Evolutionary conservation across 2,113 vertebrate species (phyloP), one percentile per base, ranked within the genome.

Genomic region (Silurus asotus): DNA sequence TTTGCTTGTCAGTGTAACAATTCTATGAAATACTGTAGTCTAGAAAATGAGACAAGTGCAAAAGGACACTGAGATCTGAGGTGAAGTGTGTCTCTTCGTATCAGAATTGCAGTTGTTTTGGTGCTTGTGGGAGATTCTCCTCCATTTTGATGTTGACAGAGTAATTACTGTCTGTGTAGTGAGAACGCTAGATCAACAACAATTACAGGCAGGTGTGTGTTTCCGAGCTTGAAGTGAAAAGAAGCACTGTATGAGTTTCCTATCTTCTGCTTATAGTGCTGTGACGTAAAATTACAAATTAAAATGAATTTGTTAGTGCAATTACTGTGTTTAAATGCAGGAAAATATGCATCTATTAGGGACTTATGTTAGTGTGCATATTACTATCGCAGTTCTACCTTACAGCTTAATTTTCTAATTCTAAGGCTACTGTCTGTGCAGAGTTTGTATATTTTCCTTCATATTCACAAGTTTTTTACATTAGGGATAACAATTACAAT

Each of bases 111-210:
- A 84, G 87, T 82, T 64, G 80, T 86, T 86, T 62, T 56, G 37
- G 51, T 75, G 61, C 51, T 70, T 88, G 78, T 58, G 55, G 80
- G 59, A 69, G 81, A 25, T 77, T 75, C 65, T 81, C 37, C 25
- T 83, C 61, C 82, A 78, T 82, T 90, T 82, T 85, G 58, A 72
- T 84, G 56, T 75, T 82, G 84, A 88, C 89, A 88, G 74, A 79
- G 56, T 90, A 90, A 88, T 90, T 86, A 64, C 62, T 58, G 84
- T 70, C 65, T 79, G 25, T 88, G 20, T 58, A 37, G 58, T 65
- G 56, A 64, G 48, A 80, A 61, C 72, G 45, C 25, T 20, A 48
- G 82, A 83, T 85, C 82, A 76, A 51, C 62, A 45, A 59, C 77
- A 76, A 48, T 88, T 69, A 84, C 70, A 76, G 86, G 64, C 76